These are phyloP conservation scores for Marronus borbonicus DNA, from an alignment of 2,888 invertebrate species.

Conservation along the genomic window DNA sequence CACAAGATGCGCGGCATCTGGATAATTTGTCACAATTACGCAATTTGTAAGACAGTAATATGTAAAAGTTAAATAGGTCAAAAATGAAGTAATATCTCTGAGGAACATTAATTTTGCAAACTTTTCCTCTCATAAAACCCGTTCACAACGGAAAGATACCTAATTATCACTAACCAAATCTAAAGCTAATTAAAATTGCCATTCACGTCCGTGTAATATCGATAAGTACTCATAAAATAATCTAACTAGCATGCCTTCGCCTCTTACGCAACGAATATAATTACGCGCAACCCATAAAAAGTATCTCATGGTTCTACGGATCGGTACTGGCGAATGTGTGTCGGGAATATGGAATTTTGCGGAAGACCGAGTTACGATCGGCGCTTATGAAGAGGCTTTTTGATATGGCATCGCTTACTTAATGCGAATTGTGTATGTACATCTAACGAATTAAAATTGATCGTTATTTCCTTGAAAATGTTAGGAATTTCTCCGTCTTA, in stretches of 20 bases:
- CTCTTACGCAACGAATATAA: slow-evolving; percentile 18
- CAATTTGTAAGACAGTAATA: too few relatives aligned
- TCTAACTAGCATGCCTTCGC: background rate
- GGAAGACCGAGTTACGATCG: slow-evolving; percentile 16
- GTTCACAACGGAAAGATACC: too few relatives aligned
- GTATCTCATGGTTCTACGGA: background rate
- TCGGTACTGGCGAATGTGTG: slow-evolving; percentile 4
- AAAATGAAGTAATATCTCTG: too few relatives aligned
- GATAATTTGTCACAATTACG: too few relatives aligned
- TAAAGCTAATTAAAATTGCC: background rate
- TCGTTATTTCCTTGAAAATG: slow-evolving; percentile 6
- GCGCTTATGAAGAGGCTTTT: slow-evolving; percentile 7
- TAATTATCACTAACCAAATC: too few relatives aligned
- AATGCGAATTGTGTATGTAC: background rate
- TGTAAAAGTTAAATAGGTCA: too few relatives aligned
- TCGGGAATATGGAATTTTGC: slow-evolving; percentile 20
- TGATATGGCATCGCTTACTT: slow-evolving; percentile 10
- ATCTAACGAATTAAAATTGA: slow-evolving; percentile 9
- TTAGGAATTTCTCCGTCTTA: slow-evolving; percentile 12
- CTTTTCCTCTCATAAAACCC: too few relatives aligned
- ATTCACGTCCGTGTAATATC: background rate
- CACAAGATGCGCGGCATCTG: too few relatives aligned
- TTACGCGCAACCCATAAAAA: slow-evolving; percentile 4
- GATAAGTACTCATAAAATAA: slow-evolving; percentile 4
- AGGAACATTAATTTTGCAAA: too few relatives aligned